Evolutionary conservation across 2,113 vertebrate genomes (phyloP).

Genomic region (Poecilia latipinna): DNA sequence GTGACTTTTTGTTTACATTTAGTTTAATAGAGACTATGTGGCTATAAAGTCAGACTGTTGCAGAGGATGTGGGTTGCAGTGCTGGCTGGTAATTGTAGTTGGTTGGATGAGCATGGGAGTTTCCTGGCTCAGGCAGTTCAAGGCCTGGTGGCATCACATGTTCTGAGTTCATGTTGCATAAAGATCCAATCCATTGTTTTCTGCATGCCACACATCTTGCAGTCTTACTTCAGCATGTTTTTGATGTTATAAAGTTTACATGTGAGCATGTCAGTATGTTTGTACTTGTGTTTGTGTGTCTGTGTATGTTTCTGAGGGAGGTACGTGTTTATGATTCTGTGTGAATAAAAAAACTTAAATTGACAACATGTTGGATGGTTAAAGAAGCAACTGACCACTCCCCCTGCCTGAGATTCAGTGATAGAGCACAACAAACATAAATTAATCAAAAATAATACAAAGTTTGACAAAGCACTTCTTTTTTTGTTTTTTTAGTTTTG

Average conservation of each 20-base stretch:
- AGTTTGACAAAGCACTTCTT: too few species aligned
- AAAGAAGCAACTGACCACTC: conserved; percentile 49
- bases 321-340: conserved; percentile 8
- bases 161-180: conserved; percentile 5
- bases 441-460: too few species aligned
- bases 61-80: not conserved
- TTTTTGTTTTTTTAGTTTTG: too few species aligned
- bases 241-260: not conserved
- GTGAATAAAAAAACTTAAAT: not conserved
- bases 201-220: conserved; percentile 19
- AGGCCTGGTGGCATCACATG: conserved; percentile 2
- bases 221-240: conserved; percentile 38
- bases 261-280: not conserved
- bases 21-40: not conserved
- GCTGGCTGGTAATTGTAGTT: not conserved
- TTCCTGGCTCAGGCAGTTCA: not conserved
- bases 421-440: not conserved
- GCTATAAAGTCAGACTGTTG: not conserved
- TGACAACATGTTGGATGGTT: conserved; percentile 1
- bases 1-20: not conserved
- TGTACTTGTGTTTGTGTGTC: conserved; percentile 4
- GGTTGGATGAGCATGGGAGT: not conserved
- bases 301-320: conserved; percentile 20
- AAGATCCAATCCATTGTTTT: not conserved
- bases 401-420: conserved; percentile 17